Conservation (phyloP, 2,888 invertebrate species). For the Melangyna quadrimaculata region DNA sequence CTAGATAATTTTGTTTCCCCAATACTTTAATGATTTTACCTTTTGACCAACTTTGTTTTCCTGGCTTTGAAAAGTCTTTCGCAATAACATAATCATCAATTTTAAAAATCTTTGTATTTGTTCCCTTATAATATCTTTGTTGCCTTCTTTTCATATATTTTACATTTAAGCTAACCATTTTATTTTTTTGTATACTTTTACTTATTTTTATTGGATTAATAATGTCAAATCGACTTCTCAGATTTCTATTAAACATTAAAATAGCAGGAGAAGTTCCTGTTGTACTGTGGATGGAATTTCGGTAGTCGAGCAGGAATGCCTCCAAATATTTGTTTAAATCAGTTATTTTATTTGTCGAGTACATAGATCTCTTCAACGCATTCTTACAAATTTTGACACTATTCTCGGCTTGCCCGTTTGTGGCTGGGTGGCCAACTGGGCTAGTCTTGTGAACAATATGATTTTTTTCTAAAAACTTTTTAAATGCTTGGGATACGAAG, state of each 20-base stretch:
- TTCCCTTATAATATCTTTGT: not conserved
- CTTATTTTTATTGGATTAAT: not conserved
- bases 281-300: too few relatives aligned
- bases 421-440: slow-evolving; percentile 6
- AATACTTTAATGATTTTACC: not conserved
- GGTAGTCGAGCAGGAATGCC: too few relatives aligned
- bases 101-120: not conserved
- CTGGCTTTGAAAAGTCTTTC: not conserved
- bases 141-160: not conserved
- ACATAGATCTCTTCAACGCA: too few relatives aligned
- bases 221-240: not conserved
- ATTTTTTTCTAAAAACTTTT: slow-evolving; percentile 41
- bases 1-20: not conserved
- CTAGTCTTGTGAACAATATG: slow-evolving; percentile 41
- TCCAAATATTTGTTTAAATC: too few relatives aligned
- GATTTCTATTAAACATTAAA: slow-evolving; percentile 6
- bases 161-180: not conserved
- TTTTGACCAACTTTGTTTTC: slow-evolving; percentile 4
- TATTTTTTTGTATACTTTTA: not conserved
- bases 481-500: slow-evolving; percentile 48
- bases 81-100: not conserved
- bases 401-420: too few relatives aligned
- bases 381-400: too few relatives aligned
- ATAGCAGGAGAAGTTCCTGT: slow-evolving; percentile 1
- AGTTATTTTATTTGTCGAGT: too few relatives aligned